These are phyloP conservation scores for Isoperla grammatica DNA, from an alignment of 2,888 invertebrate species.

Conservation along the genomic window DNA sequence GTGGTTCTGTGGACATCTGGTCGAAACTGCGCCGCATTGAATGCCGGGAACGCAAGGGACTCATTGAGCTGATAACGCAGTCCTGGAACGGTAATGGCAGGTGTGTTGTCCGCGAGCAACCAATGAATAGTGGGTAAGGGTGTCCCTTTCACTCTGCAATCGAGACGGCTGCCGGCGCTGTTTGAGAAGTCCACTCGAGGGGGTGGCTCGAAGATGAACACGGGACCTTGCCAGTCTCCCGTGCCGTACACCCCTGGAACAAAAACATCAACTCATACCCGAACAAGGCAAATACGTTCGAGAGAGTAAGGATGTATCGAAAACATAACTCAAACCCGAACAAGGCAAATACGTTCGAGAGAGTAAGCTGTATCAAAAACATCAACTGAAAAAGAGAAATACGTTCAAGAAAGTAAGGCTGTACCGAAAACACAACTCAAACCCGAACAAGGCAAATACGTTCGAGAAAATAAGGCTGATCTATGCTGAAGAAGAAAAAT, in stretches of 20 bases:
- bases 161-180: conserved; percentile 26
- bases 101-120: conserved; percentile 32
- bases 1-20: conserved; percentile 37
- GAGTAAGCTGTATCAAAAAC: too few species aligned
- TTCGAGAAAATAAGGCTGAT: too few species aligned
- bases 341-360: too few species aligned
- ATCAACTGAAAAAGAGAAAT: too few species aligned
- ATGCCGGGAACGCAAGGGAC: conserved; percentile 36
- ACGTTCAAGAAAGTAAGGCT: too few species aligned
- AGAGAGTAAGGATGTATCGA: too few species aligned
- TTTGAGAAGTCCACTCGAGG: conserved; percentile 25
- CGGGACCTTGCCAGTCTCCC: conserved; percentile 39
- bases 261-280: too few species aligned
- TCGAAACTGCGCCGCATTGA: conserved; percentile 36
- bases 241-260: conserved; percentile 42
- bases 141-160: conserved; percentile 25
- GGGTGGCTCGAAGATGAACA: conserved; percentile 26
- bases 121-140: conserved; percentile 31
- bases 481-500: too few species aligned
- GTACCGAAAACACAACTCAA: too few species aligned
- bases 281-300: too few species aligned
- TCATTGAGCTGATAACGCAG: conserved; percentile 35
- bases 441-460: too few species aligned
- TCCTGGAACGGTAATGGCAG: conserved; percentile 33
- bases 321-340: too few species aligned